Percentiles rank a stretch among this genome's conserved stretches.
phyloP scores from a whole-genome alignment of 37 sponge, comb jelly and placozoan species.

The Petrosia ficiformis region DNA sequence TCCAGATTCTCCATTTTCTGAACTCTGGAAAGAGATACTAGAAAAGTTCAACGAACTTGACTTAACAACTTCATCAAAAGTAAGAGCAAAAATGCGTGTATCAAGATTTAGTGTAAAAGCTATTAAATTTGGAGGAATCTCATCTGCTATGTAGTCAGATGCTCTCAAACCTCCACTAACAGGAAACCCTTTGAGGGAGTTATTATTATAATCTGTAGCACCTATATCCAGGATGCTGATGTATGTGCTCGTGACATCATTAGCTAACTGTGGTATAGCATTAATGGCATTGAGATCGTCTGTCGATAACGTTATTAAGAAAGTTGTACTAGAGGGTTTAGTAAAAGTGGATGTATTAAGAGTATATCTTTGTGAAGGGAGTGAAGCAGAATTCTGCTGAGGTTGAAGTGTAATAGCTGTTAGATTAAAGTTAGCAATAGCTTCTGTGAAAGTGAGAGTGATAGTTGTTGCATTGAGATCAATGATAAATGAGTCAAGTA shows the following conservation, averaged over 20 bases:
- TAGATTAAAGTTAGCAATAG: slow-evolving; percentile 32
- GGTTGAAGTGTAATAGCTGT: slow-evolving; percentile 67
- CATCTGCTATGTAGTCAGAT: slow-evolving; percentile 45
- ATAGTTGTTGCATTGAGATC: slow-evolving; percentile 46
- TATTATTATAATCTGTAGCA: slow-evolving; percentile 58
- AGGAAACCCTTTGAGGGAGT: slow-evolving; percentile 32
- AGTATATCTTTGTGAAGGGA: slow-evolving; percentile 24
- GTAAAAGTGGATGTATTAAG: slow-evolving; percentile 29
- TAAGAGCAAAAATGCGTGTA: slow-evolving; percentile 62
- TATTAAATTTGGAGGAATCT: slow-evolving; percentile 38
- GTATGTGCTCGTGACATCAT: slow-evolving; percentile 28
- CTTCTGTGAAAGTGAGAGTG: slow-evolving; percentile 62
- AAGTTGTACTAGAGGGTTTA: background rate
- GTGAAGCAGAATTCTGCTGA: slow-evolving; percentile 55
- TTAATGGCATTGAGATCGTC: slow-evolving; percentile 74
- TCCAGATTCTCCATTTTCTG: background rate
- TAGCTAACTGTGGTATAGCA: slow-evolving; percentile 64
- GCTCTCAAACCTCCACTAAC: slow-evolving; percentile 51
- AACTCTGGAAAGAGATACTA: slow-evolving; percentile 59
- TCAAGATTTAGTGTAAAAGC: slow-evolving; percentile 63
- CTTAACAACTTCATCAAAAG: slow-evolving; percentile 83
- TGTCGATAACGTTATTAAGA: slow-evolving; percentile 39
- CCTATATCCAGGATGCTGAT: slow-evolving; percentile 33
- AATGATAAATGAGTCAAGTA: slow-evolving; percentile 38
- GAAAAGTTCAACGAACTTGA: slow-evolving; percentile 47